phyloP scores from a whole-genome alignment of 2,888 invertebrate species.

The Philaethria dido region DNA sequence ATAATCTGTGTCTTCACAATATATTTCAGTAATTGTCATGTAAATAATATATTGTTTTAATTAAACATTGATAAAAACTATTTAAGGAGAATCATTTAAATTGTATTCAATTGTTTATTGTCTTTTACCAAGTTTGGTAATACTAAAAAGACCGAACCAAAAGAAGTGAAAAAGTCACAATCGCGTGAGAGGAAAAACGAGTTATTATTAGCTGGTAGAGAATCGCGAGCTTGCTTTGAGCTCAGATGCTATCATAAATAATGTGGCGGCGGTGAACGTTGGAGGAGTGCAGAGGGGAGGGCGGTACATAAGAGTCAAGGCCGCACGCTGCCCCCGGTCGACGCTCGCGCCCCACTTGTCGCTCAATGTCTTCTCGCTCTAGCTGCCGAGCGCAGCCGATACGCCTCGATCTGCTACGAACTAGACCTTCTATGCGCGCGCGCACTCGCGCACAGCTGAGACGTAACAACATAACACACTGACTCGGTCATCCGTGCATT shows the following conservation, averaged over 20 bases:
- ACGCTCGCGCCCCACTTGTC: slow-evolving; percentile 87
- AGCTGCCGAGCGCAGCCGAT: slow-evolving; percentile 63
- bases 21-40: not conserved
- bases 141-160: slow-evolving; percentile 56
- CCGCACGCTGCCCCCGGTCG: slow-evolving; percentile 90
- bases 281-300: slow-evolving; percentile 54
- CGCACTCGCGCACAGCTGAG: slow-evolving; percentile 83
- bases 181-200: slow-evolving; percentile 82
- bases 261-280: slow-evolving; percentile 76
- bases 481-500: slow-evolving; percentile 84
- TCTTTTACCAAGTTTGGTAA: slow-evolving; percentile 47
- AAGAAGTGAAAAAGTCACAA: slow-evolving; percentile 66
- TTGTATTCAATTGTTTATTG: not conserved
- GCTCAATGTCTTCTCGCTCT: slow-evolving; percentile 69
- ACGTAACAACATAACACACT: slow-evolving; percentile 83
- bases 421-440: slow-evolving; percentile 82
- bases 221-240: slow-evolving; percentile 79
- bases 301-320: slow-evolving; percentile 86
- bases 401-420: slow-evolving; percentile 69
- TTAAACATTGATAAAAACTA: not conserved
- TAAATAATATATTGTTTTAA: not conserved
- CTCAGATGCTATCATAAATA: slow-evolving; percentile 83
- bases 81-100: not conserved
- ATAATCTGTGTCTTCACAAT: not conserved
- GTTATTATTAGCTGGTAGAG: slow-evolving; percentile 81